phyloP scores from a whole-genome alignment of 2,113 vertebrate species.

The Mustela nigripes region DNA sequence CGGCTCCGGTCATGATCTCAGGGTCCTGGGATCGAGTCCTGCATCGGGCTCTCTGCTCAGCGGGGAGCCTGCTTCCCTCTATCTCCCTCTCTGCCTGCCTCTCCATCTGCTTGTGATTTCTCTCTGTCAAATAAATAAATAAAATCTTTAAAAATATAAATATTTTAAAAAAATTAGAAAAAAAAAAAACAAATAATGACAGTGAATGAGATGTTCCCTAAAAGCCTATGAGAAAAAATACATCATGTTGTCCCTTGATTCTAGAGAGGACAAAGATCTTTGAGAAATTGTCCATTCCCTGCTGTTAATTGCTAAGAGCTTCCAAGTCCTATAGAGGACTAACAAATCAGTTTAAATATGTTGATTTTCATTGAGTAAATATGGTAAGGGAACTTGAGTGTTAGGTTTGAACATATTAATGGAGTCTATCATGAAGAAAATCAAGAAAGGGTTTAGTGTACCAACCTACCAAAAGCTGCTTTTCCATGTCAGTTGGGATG shows the following conservation, averaged over 20 bases:
- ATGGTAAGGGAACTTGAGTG: neutral
- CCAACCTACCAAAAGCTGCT: neutral
- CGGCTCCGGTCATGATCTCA: too few relatives aligned
- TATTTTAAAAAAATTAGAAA: too few relatives aligned
- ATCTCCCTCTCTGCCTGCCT: too few relatives aligned
- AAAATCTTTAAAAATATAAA: too few relatives aligned
- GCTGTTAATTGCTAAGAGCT: neutral
- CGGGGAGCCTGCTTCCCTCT: too few relatives aligned
- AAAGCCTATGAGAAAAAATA: neutral
- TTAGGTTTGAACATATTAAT: neutral
- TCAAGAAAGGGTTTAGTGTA: neutral
- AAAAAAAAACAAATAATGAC: neutral
- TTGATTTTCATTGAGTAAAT: slow-evolving; percentile 29
- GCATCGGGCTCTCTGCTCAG: too few relatives aligned
- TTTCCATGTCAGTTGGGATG: neutral
- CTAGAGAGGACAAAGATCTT: neutral
- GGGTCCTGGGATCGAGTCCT: too few relatives aligned
- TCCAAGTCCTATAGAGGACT: neutral
- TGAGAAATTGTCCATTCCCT: neutral
- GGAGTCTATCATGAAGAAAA: neutral
- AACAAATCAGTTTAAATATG: neutral
- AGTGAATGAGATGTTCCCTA: neutral
- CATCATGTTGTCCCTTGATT: neutral
- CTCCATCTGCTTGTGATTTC: too few relatives aligned
- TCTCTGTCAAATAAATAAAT: too few relatives aligned